phyloP scores from a whole-genome alignment of 1,140 invertebrate species.

The Trissolcus basalis region DNA sequence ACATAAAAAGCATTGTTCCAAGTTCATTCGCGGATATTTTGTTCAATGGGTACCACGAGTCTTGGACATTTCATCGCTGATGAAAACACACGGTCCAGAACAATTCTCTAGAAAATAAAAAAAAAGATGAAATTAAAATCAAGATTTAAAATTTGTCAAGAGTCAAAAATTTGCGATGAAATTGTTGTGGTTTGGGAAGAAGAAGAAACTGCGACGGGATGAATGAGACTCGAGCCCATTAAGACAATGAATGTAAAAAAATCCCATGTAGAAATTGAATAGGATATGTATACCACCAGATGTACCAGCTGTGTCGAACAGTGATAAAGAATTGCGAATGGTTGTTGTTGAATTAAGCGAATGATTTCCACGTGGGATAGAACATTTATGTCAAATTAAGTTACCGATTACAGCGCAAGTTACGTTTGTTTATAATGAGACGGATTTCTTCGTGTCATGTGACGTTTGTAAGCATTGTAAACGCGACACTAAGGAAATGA shows the following conservation, averaged over 20 bases:
- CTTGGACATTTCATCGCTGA: neutral
- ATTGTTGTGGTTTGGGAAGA: neutral
- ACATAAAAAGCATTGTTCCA: constrained; percentile 74
- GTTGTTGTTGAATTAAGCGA: too few species aligned
- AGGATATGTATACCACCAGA: neutral
- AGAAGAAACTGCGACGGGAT: neutral
- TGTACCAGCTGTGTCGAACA: neutral
- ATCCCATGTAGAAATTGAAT: constrained; percentile 46
- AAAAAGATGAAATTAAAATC: neutral
- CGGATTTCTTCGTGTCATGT: constrained; percentile 43
- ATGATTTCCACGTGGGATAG: constrained; percentile 42
- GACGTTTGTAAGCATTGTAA: constrained; percentile 31
- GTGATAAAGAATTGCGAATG: neutral
- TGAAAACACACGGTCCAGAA: neutral
- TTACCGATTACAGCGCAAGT: constrained; percentile 74
- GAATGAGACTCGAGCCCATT: neutral
- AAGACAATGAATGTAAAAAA: constrained; percentile 36
- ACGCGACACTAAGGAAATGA: constrained; percentile 48
- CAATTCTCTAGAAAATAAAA: neutral
- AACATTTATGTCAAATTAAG: constrained; percentile 72
- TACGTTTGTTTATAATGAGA: constrained; percentile 69
- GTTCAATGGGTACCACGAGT: constrained; percentile 24
- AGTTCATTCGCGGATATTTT: constrained; percentile 70
- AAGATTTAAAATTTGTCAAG: neutral
- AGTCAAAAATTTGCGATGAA: too few species aligned